Conservation (phyloP, 37 sponge, comb jelly and placozoan genomes). For the Dysidea cf. avara region DNA sequence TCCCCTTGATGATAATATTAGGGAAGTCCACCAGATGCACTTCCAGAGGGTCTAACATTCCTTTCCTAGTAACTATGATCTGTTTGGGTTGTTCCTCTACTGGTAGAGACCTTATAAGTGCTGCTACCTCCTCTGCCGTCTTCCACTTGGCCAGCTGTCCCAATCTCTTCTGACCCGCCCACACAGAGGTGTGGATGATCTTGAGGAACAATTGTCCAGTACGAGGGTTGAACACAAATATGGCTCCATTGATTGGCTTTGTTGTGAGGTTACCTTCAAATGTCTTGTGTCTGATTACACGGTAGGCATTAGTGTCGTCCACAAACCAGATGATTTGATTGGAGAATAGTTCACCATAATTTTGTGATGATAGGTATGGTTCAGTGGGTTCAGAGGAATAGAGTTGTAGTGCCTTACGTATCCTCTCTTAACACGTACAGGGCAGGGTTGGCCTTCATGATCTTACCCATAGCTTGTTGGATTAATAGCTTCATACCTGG, state of each 20-base stretch:
- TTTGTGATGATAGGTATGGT: slow-evolving; percentile 99
- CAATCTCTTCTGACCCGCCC: slow-evolving; percentile 99
- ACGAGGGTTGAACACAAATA: slow-evolving; percentile 99
- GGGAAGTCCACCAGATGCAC: slow-evolving; percentile 99
- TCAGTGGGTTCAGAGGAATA: slow-evolving; percentile 99
- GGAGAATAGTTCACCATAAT: slow-evolving; percentile 99
- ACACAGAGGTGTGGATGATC: slow-evolving; percentile 99
- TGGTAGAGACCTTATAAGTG: slow-evolving; percentile 97
- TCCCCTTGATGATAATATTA: slow-evolving; percentile 99
- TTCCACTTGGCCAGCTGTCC: slow-evolving; percentile 99
- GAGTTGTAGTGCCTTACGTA: slow-evolving; percentile 95
- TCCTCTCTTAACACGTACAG: slow-evolving; percentile 95
- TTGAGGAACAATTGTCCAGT: slow-evolving; percentile 99
- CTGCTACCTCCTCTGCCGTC: slow-evolving; percentile 99
- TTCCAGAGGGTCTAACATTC: slow-evolving; percentile 99
- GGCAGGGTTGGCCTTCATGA: slow-evolving; percentile 99
- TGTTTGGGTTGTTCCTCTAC: slow-evolving; percentile 99
- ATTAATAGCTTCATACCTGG: slow-evolving; percentile 97
- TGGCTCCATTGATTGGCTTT: slow-evolving; percentile 99
- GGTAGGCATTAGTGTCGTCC: slow-evolving; percentile 98
- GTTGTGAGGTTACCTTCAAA: slow-evolving; percentile 99
- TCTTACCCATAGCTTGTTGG: slow-evolving; percentile 99
- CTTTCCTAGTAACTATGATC: slow-evolving; percentile 99
- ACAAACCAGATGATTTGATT: slow-evolving; percentile 99
- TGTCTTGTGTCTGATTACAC: slow-evolving; percentile 99